Conservation (phyloP, 1,140 invertebrate species). For the Galendromus occidentalis region DNA sequence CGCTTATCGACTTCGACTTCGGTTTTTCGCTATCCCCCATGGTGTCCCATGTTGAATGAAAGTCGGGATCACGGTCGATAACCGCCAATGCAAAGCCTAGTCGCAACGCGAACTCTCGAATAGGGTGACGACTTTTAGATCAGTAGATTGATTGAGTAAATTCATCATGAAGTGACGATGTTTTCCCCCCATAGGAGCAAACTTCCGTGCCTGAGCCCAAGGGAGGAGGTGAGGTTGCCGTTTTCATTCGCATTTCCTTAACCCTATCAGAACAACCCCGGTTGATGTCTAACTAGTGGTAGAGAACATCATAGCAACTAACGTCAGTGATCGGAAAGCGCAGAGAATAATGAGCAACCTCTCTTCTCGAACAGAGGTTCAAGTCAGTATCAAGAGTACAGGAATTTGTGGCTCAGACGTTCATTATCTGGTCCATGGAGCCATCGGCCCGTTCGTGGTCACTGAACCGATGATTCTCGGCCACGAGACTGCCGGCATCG, state of each 20-base stretch:
- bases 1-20: too few species aligned
- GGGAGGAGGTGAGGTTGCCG: background rate
- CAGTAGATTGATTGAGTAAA: too few species aligned
- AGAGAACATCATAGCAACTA: background rate
- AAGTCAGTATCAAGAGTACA: slow-evolving; percentile 63
- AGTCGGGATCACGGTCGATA: too few species aligned
- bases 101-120: too few species aligned
- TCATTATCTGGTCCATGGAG: slow-evolving; percentile 60
- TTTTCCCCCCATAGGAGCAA: background rate
- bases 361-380: slow-evolving; percentile 37
- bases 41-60: too few species aligned
- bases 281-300: background rate
- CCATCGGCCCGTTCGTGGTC: slow-evolving; percentile 59
- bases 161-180: too few species aligned
- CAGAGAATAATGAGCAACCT: background rate
- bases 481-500: slow-evolving; percentile 60
- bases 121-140: too few species aligned
- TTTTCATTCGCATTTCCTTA: background rate
- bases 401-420: slow-evolving; percentile 92
- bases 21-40: too few species aligned
- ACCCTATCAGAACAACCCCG: background rate
- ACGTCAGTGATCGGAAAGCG: too few species aligned
- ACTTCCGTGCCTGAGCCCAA: background rate
- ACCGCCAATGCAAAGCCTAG: too few species aligned
- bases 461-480: slow-evolving; percentile 67